These are phyloP conservation scores for Acrocephalus arundinaceus DNA, from an alignment of 2,113 vertebrate species.

Conservation along the genomic window DNA sequence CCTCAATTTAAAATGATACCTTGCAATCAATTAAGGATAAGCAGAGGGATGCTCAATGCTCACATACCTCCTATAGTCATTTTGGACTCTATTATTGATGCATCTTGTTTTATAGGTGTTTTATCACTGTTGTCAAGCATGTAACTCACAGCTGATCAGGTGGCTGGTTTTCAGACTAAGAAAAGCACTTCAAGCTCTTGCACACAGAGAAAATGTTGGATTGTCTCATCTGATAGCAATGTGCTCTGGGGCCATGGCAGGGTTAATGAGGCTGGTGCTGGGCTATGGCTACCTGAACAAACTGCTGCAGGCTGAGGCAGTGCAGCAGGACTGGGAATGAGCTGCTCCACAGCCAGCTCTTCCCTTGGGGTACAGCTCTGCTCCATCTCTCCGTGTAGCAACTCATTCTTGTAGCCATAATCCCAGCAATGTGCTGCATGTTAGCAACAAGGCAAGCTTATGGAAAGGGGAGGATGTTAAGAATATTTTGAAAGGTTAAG, in stretches of 20 bases:
- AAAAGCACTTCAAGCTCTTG: not conserved
- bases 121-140: not conserved
- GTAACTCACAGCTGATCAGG: not conserved
- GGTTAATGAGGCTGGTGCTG: not conserved
- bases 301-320: not conserved
- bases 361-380: not conserved
- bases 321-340: not conserved
- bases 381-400: not conserved
- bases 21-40: slow-evolving; percentile 4
- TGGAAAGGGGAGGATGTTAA: not conserved
- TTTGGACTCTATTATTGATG: not conserved
- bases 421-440: not conserved
- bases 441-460: not conserved
- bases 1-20: not conserved
- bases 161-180: not conserved
- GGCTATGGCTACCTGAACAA: not conserved
- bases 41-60: not conserved
- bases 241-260: not conserved
- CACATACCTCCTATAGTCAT: not conserved
- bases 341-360: not conserved
- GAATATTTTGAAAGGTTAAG: not conserved
- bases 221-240: not conserved
- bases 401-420: not conserved
- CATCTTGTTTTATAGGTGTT: not conserved
- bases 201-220: not conserved